Evolutionary conservation across 2,797 vertebrate species (phyloP).

Genomic region (Paratrypauchen microcephalus): DNA sequence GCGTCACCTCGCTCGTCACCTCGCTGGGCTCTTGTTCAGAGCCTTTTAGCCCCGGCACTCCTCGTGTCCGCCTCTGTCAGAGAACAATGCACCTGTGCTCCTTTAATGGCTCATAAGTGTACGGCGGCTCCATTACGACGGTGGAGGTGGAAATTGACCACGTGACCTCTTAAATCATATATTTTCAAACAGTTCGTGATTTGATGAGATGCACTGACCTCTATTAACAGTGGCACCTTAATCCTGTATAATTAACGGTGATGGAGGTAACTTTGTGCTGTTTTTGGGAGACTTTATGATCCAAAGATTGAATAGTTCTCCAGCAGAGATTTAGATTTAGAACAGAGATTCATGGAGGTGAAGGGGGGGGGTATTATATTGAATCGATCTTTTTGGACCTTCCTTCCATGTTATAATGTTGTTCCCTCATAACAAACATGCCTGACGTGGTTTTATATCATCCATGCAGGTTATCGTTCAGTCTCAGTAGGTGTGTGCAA

Average conservation of each 20-base stretch:
- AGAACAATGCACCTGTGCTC: slow-evolving; percentile 15
- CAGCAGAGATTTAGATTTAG: too few relatives aligned
- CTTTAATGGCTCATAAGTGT: slow-evolving; percentile 19
- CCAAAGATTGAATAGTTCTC: neutral
- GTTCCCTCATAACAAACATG: too few relatives aligned
- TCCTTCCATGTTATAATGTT: too few relatives aligned
- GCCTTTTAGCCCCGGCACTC: slow-evolving; percentile 25
- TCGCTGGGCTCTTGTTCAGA: slow-evolving; percentile 11
- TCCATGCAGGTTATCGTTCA: too few relatives aligned
- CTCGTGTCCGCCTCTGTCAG: slow-evolving; percentile 7
- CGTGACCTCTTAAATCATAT: slow-evolving; percentile 16
- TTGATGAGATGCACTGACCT: neutral
- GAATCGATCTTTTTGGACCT: too few relatives aligned
- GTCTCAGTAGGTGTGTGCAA: too few relatives aligned
- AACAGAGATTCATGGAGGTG: too few relatives aligned
- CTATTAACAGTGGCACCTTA: neutral
- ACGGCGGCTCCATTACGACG: slow-evolving; percentile 27
- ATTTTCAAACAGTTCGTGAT: slow-evolving; percentile 18
- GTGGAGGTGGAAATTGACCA: slow-evolving; percentile 22
- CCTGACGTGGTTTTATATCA: too few relatives aligned
- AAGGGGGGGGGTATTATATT: too few relatives aligned
- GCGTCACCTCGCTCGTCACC: slow-evolving; percentile 33
- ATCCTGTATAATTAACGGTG: neutral
- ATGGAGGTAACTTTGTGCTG: neutral
- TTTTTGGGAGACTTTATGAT: neutral